Evolutionary conservation across 1,140 invertebrate genomes (phyloP).

Genomic region (Drosophila murphyi): DNA sequence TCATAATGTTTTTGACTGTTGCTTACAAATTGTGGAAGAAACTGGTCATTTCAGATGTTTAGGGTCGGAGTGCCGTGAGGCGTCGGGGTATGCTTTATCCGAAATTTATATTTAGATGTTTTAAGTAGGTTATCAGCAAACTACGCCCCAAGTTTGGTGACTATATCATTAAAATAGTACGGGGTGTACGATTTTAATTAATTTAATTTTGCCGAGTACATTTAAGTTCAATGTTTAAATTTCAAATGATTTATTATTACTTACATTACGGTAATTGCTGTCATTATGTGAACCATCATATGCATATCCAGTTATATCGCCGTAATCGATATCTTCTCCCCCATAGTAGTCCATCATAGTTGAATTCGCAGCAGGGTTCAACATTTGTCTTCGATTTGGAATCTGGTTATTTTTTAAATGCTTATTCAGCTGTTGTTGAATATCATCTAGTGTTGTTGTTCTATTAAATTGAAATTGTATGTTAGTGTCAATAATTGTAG

Average conservation of each 20-base stretch:
- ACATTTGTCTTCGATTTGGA: slow-evolving; percentile 1
- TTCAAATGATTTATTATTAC: background rate
- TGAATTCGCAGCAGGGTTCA: background rate
- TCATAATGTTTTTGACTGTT: too few relatives aligned
- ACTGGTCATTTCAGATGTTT: too few relatives aligned
- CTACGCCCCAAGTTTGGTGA: too few relatives aligned
- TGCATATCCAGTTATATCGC: slow-evolving; percentile 71
- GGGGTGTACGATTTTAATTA: too few relatives aligned
- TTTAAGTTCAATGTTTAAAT: too few relatives aligned
- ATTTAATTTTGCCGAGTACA: too few relatives aligned
- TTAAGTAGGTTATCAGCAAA: too few relatives aligned
- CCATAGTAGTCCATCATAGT: background rate
- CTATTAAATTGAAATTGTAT: slow-evolving; percentile 15
- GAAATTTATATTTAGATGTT: too few relatives aligned
- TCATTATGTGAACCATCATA: slow-evolving; percentile 26
- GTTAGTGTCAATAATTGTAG: background rate
- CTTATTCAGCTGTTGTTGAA: slow-evolving; percentile 33
- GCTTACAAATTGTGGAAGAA: too few relatives aligned
- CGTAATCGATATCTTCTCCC: slow-evolving; percentile 56
- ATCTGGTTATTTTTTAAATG: background rate
- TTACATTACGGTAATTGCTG: slow-evolving; percentile 17
- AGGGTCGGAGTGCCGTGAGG: too few relatives aligned
- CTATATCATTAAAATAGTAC: too few relatives aligned
- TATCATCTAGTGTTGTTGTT: slow-evolving; percentile 50
- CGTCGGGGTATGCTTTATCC: too few relatives aligned